Base-by-base conservation (phyloP, 2,888 invertebrate species). In the Diarsia rubi region DNA sequence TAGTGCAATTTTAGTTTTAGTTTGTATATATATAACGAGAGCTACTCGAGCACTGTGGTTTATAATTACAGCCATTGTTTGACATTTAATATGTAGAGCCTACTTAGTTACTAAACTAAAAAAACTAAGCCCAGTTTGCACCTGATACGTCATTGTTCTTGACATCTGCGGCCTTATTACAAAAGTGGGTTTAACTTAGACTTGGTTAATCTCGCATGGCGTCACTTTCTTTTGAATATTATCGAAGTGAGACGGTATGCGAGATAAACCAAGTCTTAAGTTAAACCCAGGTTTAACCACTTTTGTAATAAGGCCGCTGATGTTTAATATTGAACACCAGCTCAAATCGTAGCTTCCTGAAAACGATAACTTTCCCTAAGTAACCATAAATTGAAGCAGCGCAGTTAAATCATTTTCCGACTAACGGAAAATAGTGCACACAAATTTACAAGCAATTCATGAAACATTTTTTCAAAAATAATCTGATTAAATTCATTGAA, bases 1-100 rank as follows among this genome's bases (percentile, higher is more conserved):
- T 60, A 69, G 54, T 27, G 3, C 47, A 64, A 75, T 54, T 69
- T 79, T 62, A 57, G 27, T 27, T 3, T 57, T 3, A 9, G 27
- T 19, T 3, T 27, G 57, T 12, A 14, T 24, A 24, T 16, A 27
- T 24, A 42, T 21, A n/a, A n/a, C n/a, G 37, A 62, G 42, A 42
- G 62, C 9, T 42, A n/a, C n/a, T 42, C n/a, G 62, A 42, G 8
- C 24, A 62, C n/a, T 42, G 42, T 8, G 3, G 57, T 27, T 42
- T 42, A 42, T 42, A 37, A n/a, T 42, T 12, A 8, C 14, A 14
- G 8, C 42, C 14, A 3, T 42, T 42, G 16, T 42, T 62, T 42
- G 3, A 42, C 3, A 8, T n/a, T 42, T n/a, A 16, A 62, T n/a
- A 8, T n/a, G 3, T n/a, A n/a, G 5, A 31, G 14, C n/a, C n/a